Evolutionary conservation across 2,113 vertebrate species (phyloP).

Genomic region (Zingel zingel): DNA sequence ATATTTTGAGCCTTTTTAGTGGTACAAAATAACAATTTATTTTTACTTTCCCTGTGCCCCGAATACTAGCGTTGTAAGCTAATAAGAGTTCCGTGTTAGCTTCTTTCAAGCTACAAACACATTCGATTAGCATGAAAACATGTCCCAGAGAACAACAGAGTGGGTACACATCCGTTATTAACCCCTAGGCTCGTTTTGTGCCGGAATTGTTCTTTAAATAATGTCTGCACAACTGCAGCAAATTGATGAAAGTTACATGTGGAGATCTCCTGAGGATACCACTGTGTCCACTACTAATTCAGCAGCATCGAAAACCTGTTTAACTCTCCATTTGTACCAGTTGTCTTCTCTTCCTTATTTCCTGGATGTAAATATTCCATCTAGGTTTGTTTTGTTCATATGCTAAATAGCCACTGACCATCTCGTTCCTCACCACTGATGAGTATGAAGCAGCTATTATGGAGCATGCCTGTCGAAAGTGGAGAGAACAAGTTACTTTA

Average conservation of each 20-base stretch:
- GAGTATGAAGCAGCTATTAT: slow-evolving; percentile 60
- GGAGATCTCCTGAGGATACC: slow-evolving; percentile 1
- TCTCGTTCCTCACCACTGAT: slow-evolving; percentile 36
- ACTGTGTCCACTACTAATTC: neutral
- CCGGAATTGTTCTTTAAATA: neutral
- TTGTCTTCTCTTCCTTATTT: slow-evolving; percentile 13
- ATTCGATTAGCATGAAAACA: too few relatives aligned
- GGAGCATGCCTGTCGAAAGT: slow-evolving; percentile 32
- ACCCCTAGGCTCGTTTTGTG: too few relatives aligned
- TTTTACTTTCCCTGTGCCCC: too few relatives aligned
- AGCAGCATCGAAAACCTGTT: neutral
- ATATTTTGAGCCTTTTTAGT: too few relatives aligned
- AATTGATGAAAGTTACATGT: neutral
- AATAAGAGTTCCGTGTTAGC: too few relatives aligned
- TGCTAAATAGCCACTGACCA: slow-evolving; percentile 52
- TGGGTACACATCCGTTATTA: too few relatives aligned
- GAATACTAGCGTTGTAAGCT: too few relatives aligned
- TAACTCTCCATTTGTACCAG: slow-evolving; percentile 10
- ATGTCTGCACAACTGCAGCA: neutral
- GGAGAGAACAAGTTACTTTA: slow-evolving; percentile 72
- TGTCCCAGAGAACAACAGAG: too few relatives aligned
- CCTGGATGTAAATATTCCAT: slow-evolving; percentile 56
- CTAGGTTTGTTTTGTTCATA: slow-evolving; percentile 60
- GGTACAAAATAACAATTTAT: too few relatives aligned
- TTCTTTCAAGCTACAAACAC: too few relatives aligned